A percentile compares a stretch with the other conserved stretches of the same genome.
phyloP scores from a whole-genome alignment of 2,797 vertebrate genomes.

The Sebastes steindachneri region DNA sequence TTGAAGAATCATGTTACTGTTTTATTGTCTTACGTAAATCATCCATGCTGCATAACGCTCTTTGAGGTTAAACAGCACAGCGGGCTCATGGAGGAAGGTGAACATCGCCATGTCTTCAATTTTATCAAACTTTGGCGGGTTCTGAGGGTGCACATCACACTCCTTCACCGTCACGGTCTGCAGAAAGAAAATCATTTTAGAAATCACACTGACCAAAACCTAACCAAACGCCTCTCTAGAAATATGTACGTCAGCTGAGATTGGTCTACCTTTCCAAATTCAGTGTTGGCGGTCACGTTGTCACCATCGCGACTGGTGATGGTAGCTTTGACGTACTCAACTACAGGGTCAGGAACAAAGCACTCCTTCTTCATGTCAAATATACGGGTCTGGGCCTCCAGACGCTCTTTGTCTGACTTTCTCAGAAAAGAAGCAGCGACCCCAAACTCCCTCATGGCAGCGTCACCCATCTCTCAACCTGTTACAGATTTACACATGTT shows the following conservation, averaged over 20 bases:
- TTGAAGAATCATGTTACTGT: not conserved
- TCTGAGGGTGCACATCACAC: constrained; percentile 82
- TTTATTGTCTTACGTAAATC: constrained; percentile 81
- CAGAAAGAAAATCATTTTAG: not conserved
- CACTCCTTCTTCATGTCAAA: constrained; percentile 93
- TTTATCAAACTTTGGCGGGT: constrained; percentile 90
- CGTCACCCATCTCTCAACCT: constrained; percentile 79
- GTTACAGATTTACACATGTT: not conserved
- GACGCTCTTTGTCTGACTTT: constrained; percentile 88
- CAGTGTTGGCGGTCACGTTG: constrained; percentile 86
- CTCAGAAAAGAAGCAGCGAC: constrained; percentile 86
- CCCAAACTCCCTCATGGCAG: constrained; percentile 87
- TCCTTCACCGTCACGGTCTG: constrained; percentile 88
- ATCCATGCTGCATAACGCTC: constrained; percentile 93
- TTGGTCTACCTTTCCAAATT: constrained; percentile 80
- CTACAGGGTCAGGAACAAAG: constrained; percentile 88
- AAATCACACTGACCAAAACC: not conserved
- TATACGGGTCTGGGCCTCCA: constrained; percentile 88
- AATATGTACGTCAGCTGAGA: not conserved
- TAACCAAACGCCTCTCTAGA: not conserved
- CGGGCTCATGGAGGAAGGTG: constrained; percentile 90
- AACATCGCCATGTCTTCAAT: constrained; percentile 95
- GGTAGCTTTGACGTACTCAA: constrained; percentile 87
- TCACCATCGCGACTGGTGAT: constrained; percentile 86
- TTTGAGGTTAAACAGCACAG: constrained; percentile 93